These are phyloP conservation scores for Tetragnatha versicolor DNA, from an alignment of 1,140 invertebrate genomes.

Conservation along the genomic window DNA sequence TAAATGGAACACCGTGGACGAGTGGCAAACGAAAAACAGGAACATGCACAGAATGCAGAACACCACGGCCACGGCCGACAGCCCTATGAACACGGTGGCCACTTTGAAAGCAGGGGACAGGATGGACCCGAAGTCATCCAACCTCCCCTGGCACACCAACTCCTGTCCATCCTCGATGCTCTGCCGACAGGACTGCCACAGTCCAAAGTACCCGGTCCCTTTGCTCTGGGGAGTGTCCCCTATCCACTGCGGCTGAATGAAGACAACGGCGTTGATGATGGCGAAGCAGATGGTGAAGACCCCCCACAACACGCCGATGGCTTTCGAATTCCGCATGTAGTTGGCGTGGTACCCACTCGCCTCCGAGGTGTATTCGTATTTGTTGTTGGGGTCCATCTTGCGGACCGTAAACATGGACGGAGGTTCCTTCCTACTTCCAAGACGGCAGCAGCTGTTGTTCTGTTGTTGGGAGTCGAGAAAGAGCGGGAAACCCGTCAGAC, in stretches of 20 bases:
- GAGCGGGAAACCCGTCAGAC: conserved; percentile 22
- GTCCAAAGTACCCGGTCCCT: conserved; percentile 87
- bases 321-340: conserved; percentile 93
- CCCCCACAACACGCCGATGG: conserved; percentile 96
- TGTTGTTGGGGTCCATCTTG: conserved; percentile 22
- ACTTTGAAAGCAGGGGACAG: conserved; percentile 79
- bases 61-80: conserved; percentile 82
- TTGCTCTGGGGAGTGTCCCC: conserved; percentile 78
- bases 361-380: conserved; percentile 37
- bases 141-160: conserved; percentile 77
- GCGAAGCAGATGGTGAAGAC: conserved; percentile 94
- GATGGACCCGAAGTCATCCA: conserved; percentile 84
- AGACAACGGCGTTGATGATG: conserved; percentile 92
- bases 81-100: conserved; percentile 84
- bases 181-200: conserved; percentile 82
- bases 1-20: conserved; percentile 88
- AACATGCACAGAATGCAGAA: conserved; percentile 86
- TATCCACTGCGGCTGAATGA: conserved; percentile 95
- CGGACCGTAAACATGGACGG: neutral
- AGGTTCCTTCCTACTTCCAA: neutral
- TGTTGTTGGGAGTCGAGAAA: neutral
- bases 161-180: conserved; percentile 62
- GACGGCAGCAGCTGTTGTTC: conserved; percentile 2
- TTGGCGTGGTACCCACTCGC: conserved; percentile 77
- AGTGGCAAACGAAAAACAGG: conserved; percentile 91